Conservation (phyloP, 2,113 vertebrate genomes). For the Oreochromis aureus region DNA sequence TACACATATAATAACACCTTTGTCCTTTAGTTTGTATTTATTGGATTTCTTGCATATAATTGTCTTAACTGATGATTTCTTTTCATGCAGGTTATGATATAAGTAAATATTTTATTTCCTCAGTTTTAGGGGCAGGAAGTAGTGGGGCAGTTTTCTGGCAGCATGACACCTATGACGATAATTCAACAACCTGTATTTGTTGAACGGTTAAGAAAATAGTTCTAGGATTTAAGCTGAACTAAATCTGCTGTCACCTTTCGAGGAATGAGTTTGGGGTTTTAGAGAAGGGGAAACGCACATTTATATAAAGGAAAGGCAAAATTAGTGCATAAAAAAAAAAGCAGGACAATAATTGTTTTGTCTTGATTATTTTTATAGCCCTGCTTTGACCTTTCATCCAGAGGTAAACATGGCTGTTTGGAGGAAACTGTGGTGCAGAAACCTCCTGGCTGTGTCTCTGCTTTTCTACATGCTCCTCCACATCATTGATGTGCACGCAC, state of each 20-base stretch:
- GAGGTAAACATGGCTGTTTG: conserved; percentile 63
- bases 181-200: background rate
- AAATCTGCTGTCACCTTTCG: background rate
- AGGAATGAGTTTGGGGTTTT: background rate
- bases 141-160: background rate
- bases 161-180: background rate
- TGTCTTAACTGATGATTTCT: background rate
- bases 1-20: background rate
- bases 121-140: background rate
- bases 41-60: background rate
- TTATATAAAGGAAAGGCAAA: background rate
- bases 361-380: background rate
- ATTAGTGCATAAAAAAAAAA: background rate
- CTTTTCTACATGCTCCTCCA: conserved; percentile 69
- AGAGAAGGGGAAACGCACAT: background rate
- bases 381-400: background rate
- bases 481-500: conserved; percentile 66
- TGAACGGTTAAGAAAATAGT: background rate
- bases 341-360: background rate
- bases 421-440: conserved; percentile 50
- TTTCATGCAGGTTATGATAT: background rate
- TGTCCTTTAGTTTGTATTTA: background rate
- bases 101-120: background rate
- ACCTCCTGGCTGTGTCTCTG: conserved; percentile 64
- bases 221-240: background rate